Evolutionary conservation across 1,140 invertebrate genomes (phyloP).

Genomic region (Pectinophora gossypiella): DNA sequence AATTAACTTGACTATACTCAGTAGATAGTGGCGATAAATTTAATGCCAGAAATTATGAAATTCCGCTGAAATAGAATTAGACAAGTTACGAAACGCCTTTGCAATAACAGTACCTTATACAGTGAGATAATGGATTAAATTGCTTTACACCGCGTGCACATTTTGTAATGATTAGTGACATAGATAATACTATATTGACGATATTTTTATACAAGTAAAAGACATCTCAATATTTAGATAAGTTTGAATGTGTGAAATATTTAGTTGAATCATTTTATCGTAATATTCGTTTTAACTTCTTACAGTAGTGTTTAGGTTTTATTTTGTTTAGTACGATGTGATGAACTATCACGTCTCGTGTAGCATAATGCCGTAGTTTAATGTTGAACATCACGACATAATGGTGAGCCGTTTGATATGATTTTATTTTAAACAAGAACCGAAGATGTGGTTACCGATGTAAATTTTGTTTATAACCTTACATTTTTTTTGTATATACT

Average conservation of each 20-base stretch:
- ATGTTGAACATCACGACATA: conserved; percentile 38
- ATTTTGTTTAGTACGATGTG: conserved; percentile 26
- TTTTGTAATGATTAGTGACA: too few species aligned
- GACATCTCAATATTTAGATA: conserved; percentile 38
- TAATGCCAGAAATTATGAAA: background rate
- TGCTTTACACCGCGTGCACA: too few species aligned
- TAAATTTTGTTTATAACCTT: conserved; percentile 19
- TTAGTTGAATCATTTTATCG: conserved; percentile 17
- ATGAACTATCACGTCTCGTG: conserved; percentile 19
- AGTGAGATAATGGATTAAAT: too few species aligned
- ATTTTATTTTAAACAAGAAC: conserved; percentile 18
- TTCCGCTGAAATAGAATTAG: background rate
- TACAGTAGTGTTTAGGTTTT: conserved; percentile 8
- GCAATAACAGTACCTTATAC: too few species aligned
- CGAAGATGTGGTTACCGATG: conserved; percentile 53
- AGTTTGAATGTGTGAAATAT: conserved; percentile 16
- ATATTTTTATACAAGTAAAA: conserved; percentile 70
- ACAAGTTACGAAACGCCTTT: too few species aligned
- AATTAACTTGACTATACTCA: too few species aligned
- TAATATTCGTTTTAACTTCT: background rate
- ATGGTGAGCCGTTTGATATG: conserved; percentile 26
- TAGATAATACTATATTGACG: conserved; percentile 29
- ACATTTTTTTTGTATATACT: conserved; percentile 17
- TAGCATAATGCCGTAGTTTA: conserved; percentile 48
- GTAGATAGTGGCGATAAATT: too few species aligned